Evolutionary conservation across 2,888 invertebrate species (phyloP).

Genomic region (Emmelina monodactyla): DNA sequence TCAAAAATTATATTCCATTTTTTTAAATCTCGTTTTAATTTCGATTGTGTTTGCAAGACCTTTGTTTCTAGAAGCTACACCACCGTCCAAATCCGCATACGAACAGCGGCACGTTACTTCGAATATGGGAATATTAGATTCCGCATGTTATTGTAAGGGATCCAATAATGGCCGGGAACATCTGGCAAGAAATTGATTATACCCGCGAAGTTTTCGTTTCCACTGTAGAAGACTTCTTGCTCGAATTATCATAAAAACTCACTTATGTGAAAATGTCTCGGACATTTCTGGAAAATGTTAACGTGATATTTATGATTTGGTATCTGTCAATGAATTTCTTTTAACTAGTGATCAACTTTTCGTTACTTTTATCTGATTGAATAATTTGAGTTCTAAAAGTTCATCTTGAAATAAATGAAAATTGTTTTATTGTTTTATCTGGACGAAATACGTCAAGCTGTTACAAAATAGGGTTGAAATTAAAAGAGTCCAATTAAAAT

Average conservation of each 20-base stretch:
- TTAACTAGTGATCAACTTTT: no score
- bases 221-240: constrained; percentile 14
- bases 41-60: background rate
- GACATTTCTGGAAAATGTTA: no score
- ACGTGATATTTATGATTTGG: no score
- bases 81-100: background rate
- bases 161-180: constrained; percentile 49
- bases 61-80: background rate
- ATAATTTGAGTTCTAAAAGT: no score
- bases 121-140: constrained; percentile 45
- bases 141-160: constrained; percentile 47
- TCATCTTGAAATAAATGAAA: no score
- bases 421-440: background rate
- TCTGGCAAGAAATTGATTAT: constrained; percentile 49
- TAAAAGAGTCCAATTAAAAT: constrained; percentile 30
- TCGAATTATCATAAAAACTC: constrained; percentile 27
- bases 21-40: background rate
- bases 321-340: no score
- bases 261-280: constrained; percentile 21
- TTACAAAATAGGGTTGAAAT: constrained; percentile 12
- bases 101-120: constrained; percentile 18
- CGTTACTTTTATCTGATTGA: no score
- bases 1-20: background rate
- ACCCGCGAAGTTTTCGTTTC: constrained; percentile 21
- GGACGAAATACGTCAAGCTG: no score